phyloP scores from a whole-genome alignment of 2,888 invertebrate species.

The Tachina fera region DNA sequence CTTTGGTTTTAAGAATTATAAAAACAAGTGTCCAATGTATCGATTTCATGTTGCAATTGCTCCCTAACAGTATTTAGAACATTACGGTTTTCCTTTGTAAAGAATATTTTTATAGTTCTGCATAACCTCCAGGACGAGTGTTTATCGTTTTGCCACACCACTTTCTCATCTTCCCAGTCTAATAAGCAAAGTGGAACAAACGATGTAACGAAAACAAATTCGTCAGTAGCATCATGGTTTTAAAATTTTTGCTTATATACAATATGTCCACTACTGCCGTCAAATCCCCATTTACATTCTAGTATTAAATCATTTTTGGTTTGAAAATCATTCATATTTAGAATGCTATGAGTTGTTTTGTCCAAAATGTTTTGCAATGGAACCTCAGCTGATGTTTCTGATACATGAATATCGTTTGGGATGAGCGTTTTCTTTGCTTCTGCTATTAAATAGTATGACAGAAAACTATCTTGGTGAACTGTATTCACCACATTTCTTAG shows the following conservation, averaged over 20 bases:
- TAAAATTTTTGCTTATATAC: too few relatives aligned
- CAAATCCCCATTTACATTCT: too few relatives aligned
- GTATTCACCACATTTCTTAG: too few relatives aligned
- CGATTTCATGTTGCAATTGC: not conserved
- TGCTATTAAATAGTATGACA: too few relatives aligned
- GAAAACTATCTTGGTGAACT: too few relatives aligned
- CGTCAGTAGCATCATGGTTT: not conserved
- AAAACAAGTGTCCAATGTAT: too few relatives aligned
- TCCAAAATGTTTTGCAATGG: not conserved
- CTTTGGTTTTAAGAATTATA: too few relatives aligned
- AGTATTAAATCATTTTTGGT: too few relatives aligned
- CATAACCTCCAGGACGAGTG: not conserved
- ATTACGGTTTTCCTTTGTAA: too few relatives aligned
- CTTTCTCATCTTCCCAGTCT: not conserved
- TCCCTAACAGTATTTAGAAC: not conserved
- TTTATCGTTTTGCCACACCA: not conserved
- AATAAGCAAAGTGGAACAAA: not conserved
- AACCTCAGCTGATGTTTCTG: not conserved
- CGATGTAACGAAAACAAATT: not conserved
- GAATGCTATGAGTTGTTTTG: constrained; percentile 4
- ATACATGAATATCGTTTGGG: not conserved
- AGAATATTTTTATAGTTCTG: not conserved
- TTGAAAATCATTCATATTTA: not conserved
- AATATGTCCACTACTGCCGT: not conserved
- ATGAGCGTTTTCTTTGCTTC: too few relatives aligned